Base-by-base conservation (phyloP, 2,797 vertebrate species). In the Typhlichthys subterraneus region DNA sequence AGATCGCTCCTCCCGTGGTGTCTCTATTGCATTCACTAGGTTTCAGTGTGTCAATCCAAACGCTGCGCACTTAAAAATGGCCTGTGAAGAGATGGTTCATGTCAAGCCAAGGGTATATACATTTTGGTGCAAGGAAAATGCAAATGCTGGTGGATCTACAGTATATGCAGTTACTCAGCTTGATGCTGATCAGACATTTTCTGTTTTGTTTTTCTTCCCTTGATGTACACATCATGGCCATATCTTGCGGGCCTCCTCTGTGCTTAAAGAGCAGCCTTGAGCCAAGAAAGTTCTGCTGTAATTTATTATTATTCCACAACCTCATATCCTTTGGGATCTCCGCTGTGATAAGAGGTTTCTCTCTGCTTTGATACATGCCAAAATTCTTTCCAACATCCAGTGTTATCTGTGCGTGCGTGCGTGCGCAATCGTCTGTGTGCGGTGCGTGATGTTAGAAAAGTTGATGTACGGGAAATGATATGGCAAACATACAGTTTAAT, bases 201-300 rank as follows among this genome's bases (percentile, higher is more conserved):
- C 58, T 64, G 31, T 57, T 11, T 7, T 4, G 7, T 45, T 63
- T 38, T 68, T 57, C 57, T 73, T 53, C 45, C 60, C 38, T 63
- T 29, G 64, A 61, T 59, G 73, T 55, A 47, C 59, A 62, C 70
- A 58, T 63, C 62, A 63, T 79, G 69, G 65, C 74, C 74, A 50
- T 42, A 72, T 67, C 45, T 67, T 5, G 10, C 65, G 38, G 15
- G 17, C 54, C 50, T 73, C 61, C 47, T 70, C 56, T 70, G 61
- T n/a, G 57, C 54, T 72, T 63, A 42, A 83, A 83, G 72, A 84
- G 80, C 70, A 58, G 4, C 12, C 4, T 13, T 0, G n/a, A 17
- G 80, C 85, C 85, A 87, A 81, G 70, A 77, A 76, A 12, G 2
- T 69, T 79, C 76, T 64, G 31, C 23, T 77, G 11, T 74, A 56